Evolutionary conservation across 23 tunicate species (phyloP).

Genomic region (Phallusia fumigata): DNA sequence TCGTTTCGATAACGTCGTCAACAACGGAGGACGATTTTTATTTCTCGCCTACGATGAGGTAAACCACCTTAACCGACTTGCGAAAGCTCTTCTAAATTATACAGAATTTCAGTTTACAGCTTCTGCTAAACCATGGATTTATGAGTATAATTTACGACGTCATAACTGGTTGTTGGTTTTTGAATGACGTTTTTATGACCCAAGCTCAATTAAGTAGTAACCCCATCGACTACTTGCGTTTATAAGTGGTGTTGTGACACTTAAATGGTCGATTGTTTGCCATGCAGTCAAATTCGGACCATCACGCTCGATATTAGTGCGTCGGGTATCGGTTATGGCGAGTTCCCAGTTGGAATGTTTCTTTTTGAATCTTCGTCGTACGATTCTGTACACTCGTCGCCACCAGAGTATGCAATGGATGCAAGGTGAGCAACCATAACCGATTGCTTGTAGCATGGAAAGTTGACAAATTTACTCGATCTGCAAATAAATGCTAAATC

Average conservation of each 20-base stretch:
- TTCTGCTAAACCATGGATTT: too few species aligned
- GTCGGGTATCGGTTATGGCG: conserved; percentile 36
- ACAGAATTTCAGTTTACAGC: too few species aligned
- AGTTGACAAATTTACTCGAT: neutral
- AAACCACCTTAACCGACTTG: neutral
- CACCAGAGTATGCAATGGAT: conserved; percentile 26
- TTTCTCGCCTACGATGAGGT: conserved; percentile 18
- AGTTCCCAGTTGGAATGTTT: conserved; percentile 47
- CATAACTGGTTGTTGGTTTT: neutral
- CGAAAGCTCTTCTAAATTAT: too few species aligned
- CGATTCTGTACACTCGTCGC: conserved; percentile 20
- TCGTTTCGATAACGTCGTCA: conserved; percentile 28
- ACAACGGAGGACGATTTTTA: conserved; percentile 16
- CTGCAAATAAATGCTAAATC: too few species aligned
- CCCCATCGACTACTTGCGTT: too few species aligned
- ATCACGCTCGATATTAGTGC: conserved; percentile 17
- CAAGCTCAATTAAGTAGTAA: neutral
- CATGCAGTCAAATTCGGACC: conserved; percentile 38
- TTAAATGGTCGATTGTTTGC: neutral
- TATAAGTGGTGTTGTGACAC: neutral
- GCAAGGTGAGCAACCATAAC: too few species aligned
- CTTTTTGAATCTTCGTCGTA: neutral
- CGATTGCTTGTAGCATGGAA: too few species aligned
- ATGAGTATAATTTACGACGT: too few species aligned
- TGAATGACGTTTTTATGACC: neutral